Evolutionary conservation across 1,140 invertebrate genomes (phyloP).

Genomic region (Aporrectodea caliginosa): DNA sequence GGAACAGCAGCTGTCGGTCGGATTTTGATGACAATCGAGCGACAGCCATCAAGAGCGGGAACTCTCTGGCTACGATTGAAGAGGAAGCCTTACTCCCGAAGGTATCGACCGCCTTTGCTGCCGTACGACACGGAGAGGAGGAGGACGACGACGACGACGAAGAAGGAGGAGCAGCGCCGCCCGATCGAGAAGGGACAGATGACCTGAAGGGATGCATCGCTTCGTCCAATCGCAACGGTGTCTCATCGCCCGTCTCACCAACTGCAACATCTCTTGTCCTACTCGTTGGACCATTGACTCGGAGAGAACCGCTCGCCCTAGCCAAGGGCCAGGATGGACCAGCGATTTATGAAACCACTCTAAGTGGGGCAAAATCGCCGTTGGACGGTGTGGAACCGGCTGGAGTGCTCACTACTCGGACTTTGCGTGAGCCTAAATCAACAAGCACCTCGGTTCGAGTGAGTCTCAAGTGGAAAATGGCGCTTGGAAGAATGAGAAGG

Average conservation of each 20-base stretch:
- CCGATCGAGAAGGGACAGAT: neutral
- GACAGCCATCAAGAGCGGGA: neutral
- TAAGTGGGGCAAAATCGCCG: neutral
- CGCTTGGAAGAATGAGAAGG: constrained; percentile 65
- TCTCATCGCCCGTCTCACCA: constrained; percentile 60
- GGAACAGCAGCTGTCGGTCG: constrained; percentile 49
- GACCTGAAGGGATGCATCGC: neutral
- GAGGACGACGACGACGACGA: constrained; percentile 1
- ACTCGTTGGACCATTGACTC: neutral
- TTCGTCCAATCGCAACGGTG: constrained; percentile 22
- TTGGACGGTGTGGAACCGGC: neutral
- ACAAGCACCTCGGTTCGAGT: neutral
- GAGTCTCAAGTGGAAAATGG: neutral
- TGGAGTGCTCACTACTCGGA: neutral
- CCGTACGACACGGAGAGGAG: neutral
- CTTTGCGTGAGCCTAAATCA: neutral
- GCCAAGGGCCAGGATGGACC: constrained; percentile 71
- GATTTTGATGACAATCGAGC: neutral
- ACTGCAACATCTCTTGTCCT: neutral
- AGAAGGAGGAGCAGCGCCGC: neutral
- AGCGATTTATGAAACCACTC: neutral
- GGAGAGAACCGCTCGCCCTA: constrained; percentile 2
- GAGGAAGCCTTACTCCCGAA: neutral
- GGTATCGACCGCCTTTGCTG: neutral
- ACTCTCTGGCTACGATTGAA: neutral